Evolutionary conservation across 2,797 vertebrate genomes (phyloP), one percentile per base, ranked within the genome.

Genomic region (Ceyx erithaca): DNA sequence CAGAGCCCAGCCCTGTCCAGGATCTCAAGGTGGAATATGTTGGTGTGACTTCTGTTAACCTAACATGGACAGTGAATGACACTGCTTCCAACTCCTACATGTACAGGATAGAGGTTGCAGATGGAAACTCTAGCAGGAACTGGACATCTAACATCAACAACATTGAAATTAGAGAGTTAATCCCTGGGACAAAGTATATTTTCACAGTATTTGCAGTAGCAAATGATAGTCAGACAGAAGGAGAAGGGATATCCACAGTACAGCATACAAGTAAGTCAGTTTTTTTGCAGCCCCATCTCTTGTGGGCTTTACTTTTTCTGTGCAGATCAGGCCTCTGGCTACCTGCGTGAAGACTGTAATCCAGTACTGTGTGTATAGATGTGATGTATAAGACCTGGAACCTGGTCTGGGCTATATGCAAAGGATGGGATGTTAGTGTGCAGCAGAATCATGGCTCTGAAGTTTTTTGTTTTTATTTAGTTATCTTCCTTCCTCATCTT

Each of bases 91-190:
- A 13, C 4, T 0, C 2, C 2, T 89, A 66, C 43, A 54, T 0
- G 0, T 95, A 55, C 18, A 51, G 43, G 20, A 23, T 92, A 16
- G 7, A 66, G 18, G 7, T 6, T 30, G 12, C 1, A 9, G 15
- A 0, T 0, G 12, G 0, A 1, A 2, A 5, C 3, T 0, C 0
- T 4, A 0, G 2, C 4, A 2, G 4, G 8, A 66, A 2, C 9
- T 0, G 1, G 41, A 30, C 0, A 0, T 16, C 10, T 22, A 4
- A 0, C 8, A 6, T 0, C 4, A 12, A 6, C 2, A 1, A 8
- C 59, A 8, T 4, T 1, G 9, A 62, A 31, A 67, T 93, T 61
- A 55, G 13, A 0, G 10, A 2, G 0, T 68, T 96, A 41, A 23
- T 31, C 5, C 94, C 96, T 40, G 90, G 61, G 6, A 95, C 81